Base-by-base conservation (phyloP, 2,888 invertebrate species). In the Dinocampus coccinellae region DNA sequence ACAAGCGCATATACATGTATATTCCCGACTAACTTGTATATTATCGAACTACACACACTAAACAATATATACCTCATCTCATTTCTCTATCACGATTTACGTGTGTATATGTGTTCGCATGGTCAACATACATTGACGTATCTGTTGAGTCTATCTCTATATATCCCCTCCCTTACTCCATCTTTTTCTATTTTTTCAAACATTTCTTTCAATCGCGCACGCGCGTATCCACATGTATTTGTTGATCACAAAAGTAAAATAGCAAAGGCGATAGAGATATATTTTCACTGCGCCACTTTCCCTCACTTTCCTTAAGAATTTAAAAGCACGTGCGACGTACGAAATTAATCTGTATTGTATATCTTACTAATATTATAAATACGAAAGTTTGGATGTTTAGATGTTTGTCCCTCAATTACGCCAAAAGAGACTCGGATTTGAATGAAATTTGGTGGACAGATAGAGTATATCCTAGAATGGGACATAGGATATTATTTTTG, bases 271-370 rank as follows among this genome's bases (percentile, higher is more conserved):
- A 82, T 78, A 78, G 80, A 79, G 79, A 80, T 78, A 75, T 81
- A 84, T 85, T 85, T 85, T 85, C 85, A 80, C 84, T 78, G 77
- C 77, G 73, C 79, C 80, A 85, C 85, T 86, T 86, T 86, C 85
- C 85, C 85, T 85, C 85, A 86, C 85, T 86, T 86, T 86, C 85
- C 84, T 84, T 80, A 78, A 71, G 71, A 62, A 33, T 29, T 58
- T 74, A 70, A 70, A 65, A 42, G 53, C 64, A 52, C 70, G 70
- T 57, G 68, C 58, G 61, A 52, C 70, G 70, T 57, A 65, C 58
- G 61, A 72, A 67, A 67, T 58, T 60, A 67, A 67, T 67, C 67
- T n/a, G 42, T 47, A 6, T 42, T 42, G 9, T 13, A 42, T 22
- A 39, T 24, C n/a, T 13, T 11, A 24, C 11, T 39, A n/a, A 63